Evolutionary conservation across 2,888 invertebrate genomes (phyloP).

Genomic region (Celastrina argiolus): DNA sequence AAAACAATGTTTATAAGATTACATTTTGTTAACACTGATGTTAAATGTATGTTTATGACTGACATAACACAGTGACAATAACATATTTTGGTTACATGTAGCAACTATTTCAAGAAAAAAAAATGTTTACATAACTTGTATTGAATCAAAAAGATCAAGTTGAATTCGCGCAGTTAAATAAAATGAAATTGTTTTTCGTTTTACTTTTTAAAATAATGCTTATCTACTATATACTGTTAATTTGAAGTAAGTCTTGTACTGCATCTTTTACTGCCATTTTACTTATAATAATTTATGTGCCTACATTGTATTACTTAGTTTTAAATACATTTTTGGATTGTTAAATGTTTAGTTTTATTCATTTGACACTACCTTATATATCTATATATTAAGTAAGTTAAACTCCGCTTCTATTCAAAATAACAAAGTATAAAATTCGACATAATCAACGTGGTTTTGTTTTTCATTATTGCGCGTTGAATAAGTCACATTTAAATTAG

Average conservation of each 20-base stretch:
- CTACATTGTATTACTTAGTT: background rate
- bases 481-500: too few relatives aligned
- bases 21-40: too few relatives aligned
- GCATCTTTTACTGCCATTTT: slow-evolving; percentile 6
- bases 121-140: background rate
- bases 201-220: background rate
- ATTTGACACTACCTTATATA: background rate
- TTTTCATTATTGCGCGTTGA: too few relatives aligned
- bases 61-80: too few relatives aligned
- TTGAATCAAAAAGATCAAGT: too few relatives aligned
- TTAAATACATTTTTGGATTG: slow-evolving; percentile 9
- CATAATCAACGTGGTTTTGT: too few relatives aligned
- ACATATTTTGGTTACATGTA: background rate
- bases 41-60: too few relatives aligned
- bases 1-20: too few relatives aligned
- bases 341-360: background rate
- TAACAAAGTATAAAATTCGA: too few relatives aligned
- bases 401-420: too few relatives aligned
- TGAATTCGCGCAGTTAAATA: background rate
- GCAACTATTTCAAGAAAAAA: background rate
- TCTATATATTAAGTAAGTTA: too few relatives aligned
- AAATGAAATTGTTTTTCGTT: background rate
- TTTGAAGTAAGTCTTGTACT: background rate
- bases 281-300: background rate
- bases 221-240: background rate